A percentile compares a stretch with the other conserved stretches of the same genome.
Evolutionary conservation across 2,797 vertebrate species (phyloP).

Genomic region (Falco naumanni): DNA sequence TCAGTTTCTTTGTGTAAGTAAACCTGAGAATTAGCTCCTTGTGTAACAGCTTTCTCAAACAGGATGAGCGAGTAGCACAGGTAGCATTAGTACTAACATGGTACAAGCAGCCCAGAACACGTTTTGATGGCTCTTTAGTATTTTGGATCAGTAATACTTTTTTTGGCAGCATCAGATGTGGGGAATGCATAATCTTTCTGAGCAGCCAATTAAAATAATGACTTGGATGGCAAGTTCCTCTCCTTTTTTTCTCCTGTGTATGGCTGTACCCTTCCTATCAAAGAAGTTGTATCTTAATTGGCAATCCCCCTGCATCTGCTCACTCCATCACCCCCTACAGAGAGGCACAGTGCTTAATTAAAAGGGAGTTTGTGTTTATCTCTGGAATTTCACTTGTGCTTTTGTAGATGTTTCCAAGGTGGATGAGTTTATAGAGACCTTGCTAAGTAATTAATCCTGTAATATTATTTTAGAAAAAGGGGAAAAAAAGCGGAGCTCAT

Average conservation of each 20-base stretch:
- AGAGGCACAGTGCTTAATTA: slow-evolving; percentile 57
- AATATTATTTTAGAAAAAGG: not conserved
- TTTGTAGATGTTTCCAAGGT: slow-evolving; percentile 56
- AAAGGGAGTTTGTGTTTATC: slow-evolving; percentile 60
- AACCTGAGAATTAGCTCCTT: not conserved
- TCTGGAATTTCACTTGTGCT: slow-evolving; percentile 45
- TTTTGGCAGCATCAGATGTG: slow-evolving; percentile 40
- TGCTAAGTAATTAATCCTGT: slow-evolving; percentile 37
- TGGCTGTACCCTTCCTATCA: slow-evolving; percentile 66
- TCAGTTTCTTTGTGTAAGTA: slow-evolving; percentile 30
- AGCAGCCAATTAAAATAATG: slow-evolving; percentile 74
- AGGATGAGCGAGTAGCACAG: not conserved
- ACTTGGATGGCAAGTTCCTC: slow-evolving; percentile 58
- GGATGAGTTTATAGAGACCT: not conserved
- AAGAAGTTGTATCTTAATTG: slow-evolving; percentile 73
- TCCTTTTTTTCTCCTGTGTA: slow-evolving; percentile 41
- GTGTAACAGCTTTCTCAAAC: not conserved
- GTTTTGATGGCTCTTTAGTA: slow-evolving; percentile 42
- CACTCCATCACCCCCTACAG: not conserved
- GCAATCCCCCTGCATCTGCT: slow-evolving; percentile 61
- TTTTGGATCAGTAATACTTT: slow-evolving; percentile 40
- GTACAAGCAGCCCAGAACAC: not conserved
- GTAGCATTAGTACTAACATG: not conserved
- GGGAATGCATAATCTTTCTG: slow-evolving; percentile 51
- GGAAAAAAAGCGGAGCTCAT: not conserved